Evolutionary conservation across 2,113 vertebrate genomes (phyloP).

Genomic region (Danionella cerebrum): DNA sequence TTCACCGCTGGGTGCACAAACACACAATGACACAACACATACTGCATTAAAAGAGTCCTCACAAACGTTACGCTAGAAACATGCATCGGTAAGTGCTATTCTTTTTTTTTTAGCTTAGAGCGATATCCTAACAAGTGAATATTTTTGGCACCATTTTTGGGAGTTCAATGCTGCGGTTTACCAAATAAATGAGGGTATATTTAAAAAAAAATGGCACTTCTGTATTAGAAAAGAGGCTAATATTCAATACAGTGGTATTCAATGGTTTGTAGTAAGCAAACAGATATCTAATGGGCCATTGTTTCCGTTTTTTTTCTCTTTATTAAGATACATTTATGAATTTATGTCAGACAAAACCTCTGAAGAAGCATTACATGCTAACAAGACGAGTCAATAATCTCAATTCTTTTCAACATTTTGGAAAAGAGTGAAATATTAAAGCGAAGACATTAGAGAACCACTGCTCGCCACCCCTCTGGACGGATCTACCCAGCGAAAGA

Average conservation of each 20-base stretch:
- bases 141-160: background rate
- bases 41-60: constrained; percentile 52
- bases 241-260: background rate
- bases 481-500: background rate
- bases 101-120: constrained; percentile 10
- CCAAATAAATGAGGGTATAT: no score
- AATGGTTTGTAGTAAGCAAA: background rate
- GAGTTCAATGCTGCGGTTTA: background rate
- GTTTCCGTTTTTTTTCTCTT: no score
- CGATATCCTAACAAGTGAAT: background rate
- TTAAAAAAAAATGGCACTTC: background rate
- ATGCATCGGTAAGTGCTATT: constrained; percentile 27
- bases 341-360: no score
- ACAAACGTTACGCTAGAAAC: constrained; percentile 23
- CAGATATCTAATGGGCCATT: background rate
- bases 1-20: constrained; percentile 39
- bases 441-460: background rate
- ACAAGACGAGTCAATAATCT: no score
- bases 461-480: background rate
- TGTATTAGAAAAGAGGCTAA: background rate
- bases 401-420: no score
- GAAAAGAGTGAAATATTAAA: background rate
- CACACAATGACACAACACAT: constrained; percentile 41
- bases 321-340: no score
- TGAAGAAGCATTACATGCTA: no score